phyloP scores from a whole-genome alignment of 64 coral and sea anemone genomes.

The Montipora efflorescens region DNA sequence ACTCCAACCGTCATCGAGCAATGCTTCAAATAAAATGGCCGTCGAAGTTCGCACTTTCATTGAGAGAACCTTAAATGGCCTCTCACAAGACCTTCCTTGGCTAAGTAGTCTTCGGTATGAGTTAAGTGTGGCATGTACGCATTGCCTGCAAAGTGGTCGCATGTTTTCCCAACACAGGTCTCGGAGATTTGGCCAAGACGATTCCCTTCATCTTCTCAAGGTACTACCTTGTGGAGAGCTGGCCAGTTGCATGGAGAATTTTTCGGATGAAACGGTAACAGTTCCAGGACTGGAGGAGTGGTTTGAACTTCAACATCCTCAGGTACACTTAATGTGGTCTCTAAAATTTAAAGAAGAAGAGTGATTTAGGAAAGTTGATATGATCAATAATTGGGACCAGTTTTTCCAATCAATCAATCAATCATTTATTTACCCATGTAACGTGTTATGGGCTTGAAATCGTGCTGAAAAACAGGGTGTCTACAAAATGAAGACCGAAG shows the following conservation, averaged over 20 bases:
- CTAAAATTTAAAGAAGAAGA: too few relatives aligned
- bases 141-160: not conserved
- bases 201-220: constrained; percentile 38
- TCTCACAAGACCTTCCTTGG: constrained; percentile 27
- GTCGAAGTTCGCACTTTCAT: constrained; percentile 3
- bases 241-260: not conserved
- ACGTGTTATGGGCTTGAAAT: too few relatives aligned
- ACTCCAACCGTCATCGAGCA: too few relatives aligned
- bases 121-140: constrained; percentile 23
- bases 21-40: not conserved
- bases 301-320: not conserved
- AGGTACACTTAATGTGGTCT: too few relatives aligned
- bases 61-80: not conserved
- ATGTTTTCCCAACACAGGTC: not conserved
- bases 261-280: not conserved
- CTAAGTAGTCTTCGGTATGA: not conserved
- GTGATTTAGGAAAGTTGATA: too few relatives aligned
- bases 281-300: not conserved
- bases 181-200: not conserved
- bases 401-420: too few relatives aligned
- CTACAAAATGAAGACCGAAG: too few relatives aligned
- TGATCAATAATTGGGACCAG: too few relatives aligned
- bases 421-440: too few relatives aligned
- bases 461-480: too few relatives aligned
- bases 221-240: not conserved